Evolutionary conservation across 2,113 vertebrate species (phyloP), one percentile per base, ranked within the genome.

Genomic region (Cynocephalus volans): DNA sequence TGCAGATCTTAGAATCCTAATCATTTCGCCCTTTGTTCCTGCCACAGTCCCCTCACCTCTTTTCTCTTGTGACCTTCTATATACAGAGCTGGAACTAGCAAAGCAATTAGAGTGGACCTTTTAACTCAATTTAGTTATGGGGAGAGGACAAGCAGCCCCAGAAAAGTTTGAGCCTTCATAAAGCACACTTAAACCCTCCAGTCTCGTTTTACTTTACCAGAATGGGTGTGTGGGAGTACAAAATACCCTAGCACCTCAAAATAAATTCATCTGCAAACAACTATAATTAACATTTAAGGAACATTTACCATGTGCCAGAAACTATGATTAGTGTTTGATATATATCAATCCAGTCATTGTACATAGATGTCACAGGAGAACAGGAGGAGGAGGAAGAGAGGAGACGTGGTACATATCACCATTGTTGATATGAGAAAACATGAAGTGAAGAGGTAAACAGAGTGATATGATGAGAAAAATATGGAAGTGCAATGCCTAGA

Each of bases 271-370:
- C 36, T 58, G 12, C 28, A 15, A 52, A 9, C 28, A 69, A 19
- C 45, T 60, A 24, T 9, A 52, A 33, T 9, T 56, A 36, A 12
- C 60, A 8, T 45, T n/a, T 79, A 41, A 77, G 33, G 28, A 52
- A 9, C 8, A 1, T 19, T 64, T 62, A 7, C 56, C 24, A 1
- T 1, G 31, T 31, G 1, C 31, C 50, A 19, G 60, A 52, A 60
- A 13, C 10, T 23, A 5, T n/a, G 70, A 56, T 18, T 41, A 28
- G n/a, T 1, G 14, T 8, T 62, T 8, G 9, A 2, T 62, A 13
- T 5, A 0, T 15, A 14, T 9, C 4, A n/a, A 24, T 23, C 28
- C 4, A n/a, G 31, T 23, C 28, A 2, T 58, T 8, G 28, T 26
- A 18, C 9, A 14, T 10, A 52, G 62, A 33, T 9, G 33, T n/a